Evolutionary conservation across 2,888 invertebrate genomes (phyloP).

Genomic region (Theodoxus fluviatilis): DNA sequence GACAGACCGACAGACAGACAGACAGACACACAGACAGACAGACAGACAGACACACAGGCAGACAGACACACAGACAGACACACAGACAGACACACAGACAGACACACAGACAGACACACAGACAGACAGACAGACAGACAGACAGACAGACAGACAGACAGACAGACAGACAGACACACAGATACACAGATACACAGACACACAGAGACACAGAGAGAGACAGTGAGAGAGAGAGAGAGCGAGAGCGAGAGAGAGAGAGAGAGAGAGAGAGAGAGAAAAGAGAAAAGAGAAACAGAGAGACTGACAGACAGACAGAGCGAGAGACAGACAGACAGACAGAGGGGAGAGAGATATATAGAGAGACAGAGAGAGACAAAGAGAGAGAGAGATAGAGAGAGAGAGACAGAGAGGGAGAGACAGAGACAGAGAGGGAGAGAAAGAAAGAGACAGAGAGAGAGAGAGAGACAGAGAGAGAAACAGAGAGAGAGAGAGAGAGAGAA

Average conservation of each 20-base stretch:
- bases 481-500: not conserved
- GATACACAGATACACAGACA: not conserved
- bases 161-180: not conserved
- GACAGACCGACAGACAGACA: slow-evolving; percentile 1
- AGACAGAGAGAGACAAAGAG: not conserved
- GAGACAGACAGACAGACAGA: not conserved
- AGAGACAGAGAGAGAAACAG: not conserved
- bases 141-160: not conserved
- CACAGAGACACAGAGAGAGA: not conserved
- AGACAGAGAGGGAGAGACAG: not conserved
- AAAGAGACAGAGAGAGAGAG: not conserved
- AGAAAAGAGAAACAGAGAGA: not conserved
- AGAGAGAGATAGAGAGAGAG: not conserved
- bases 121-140: not conserved
- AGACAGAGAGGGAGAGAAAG: not conserved
- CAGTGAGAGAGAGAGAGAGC: not conserved
- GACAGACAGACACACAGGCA: slow-evolving; percentile 6
- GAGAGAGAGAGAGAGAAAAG: not conserved
- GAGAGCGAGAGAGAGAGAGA: not conserved
- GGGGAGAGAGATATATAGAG: not conserved
- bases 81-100: not conserved
- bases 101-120: no score
- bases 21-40: slow-evolving; percentile 16
- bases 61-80: not conserved
- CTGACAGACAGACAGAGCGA: not conserved